Evolutionary conservation across 2,113 vertebrate genomes (phyloP).

Genomic region (Trogon melanurus): DNA sequence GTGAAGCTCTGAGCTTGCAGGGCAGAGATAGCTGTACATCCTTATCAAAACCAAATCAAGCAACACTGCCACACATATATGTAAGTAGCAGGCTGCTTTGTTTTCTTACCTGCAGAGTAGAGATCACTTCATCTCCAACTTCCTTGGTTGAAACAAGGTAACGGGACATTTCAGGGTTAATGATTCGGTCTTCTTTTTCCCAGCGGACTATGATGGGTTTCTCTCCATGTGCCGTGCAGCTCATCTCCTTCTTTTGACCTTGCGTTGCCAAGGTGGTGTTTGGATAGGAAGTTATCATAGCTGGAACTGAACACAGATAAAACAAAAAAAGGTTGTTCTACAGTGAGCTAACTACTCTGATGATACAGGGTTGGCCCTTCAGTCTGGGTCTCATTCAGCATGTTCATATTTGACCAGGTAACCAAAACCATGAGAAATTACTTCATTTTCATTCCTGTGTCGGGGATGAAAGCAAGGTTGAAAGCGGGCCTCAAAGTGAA

Average conservation of each 20-base stretch:
- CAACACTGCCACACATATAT: background rate
- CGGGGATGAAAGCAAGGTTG: background rate
- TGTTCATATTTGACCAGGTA: background rate
- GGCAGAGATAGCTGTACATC: background rate
- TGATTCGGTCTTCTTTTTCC: conserved; percentile 98
- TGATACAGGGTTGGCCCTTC: background rate
- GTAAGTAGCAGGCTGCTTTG: background rate
- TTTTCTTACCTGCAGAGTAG: conserved; percentile 87
- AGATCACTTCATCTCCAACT: conserved; percentile 93
- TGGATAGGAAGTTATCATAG: conserved; percentile 98
- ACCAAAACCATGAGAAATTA: background rate
- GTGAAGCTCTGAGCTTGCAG: background rate
- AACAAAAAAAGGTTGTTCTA: background rate
- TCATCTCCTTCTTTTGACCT: conserved; percentile 97
- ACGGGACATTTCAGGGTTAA: conserved; percentile 96
- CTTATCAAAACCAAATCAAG: background rate
- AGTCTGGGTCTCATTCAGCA: background rate
- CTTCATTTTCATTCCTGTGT: background rate
- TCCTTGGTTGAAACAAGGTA: conserved; percentile 96
- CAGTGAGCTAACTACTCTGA: background rate
- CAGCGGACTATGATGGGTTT: conserved; percentile 99
- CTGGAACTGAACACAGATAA: conserved; percentile 86
- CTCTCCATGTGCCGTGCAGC: conserved; percentile 94
- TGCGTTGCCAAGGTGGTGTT: conserved; percentile 97
- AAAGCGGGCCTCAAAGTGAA: background rate